Percentiles rank a stretch among this genome's conserved stretches.
These are phyloP conservation scores for Eretmochelys imbricata DNA, from an alignment of 2,113 vertebrate species.

Conservation along the genomic window DNA sequence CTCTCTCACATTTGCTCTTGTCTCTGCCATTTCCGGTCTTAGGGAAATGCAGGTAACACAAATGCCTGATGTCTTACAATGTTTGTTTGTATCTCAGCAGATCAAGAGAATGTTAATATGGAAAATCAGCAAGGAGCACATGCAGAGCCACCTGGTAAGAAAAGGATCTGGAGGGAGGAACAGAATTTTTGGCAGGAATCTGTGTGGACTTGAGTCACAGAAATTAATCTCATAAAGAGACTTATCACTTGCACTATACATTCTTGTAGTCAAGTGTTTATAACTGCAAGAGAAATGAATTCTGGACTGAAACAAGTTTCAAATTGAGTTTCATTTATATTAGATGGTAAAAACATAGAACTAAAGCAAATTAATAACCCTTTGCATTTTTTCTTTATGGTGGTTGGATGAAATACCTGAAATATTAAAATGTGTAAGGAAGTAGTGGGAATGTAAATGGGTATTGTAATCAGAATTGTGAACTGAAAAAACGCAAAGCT, in stretches of 20 bases:
- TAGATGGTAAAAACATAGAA: not conserved
- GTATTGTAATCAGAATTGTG: not conserved
- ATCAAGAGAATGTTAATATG: conserved; percentile 77
- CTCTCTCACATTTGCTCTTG: not conserved
- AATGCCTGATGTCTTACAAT: not conserved
- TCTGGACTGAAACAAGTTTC: not conserved
- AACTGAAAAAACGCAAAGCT: not conserved
- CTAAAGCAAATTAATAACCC: not conserved
- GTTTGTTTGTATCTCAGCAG: conserved; percentile 42
- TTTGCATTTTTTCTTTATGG: not conserved
- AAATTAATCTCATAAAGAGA: not conserved
- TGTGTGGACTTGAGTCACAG: not conserved
- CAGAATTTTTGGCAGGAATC: not conserved
- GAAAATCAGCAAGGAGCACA: conserved; percentile 58
- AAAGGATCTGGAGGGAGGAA: not conserved
- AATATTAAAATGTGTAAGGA: not conserved
- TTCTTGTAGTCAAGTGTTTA: not conserved
- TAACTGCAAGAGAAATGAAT: not conserved
- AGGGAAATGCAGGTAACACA: not conserved
- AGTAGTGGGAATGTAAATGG: not conserved
- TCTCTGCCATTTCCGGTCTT: not conserved
- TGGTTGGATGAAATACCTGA: not conserved
- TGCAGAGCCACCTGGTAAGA: conserved; percentile 77
- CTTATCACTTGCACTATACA: not conserved
- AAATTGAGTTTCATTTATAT: not conserved